These are phyloP conservation scores for Spilosoma lubricipeda DNA, from an alignment of 2,888 invertebrate genomes.

Conservation along the genomic window DNA sequence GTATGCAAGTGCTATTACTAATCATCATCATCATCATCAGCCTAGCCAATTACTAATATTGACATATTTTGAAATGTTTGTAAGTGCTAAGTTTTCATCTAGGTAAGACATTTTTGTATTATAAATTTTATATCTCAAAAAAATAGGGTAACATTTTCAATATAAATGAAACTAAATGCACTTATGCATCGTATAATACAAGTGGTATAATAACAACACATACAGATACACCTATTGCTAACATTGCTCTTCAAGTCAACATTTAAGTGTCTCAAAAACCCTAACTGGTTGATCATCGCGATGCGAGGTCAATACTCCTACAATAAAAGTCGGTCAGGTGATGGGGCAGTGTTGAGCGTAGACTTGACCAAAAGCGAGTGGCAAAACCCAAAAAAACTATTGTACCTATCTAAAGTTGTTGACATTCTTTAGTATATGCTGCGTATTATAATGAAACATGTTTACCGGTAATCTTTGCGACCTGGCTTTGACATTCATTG, in stretches of 20 bases:
- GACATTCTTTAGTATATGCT: too few species aligned
- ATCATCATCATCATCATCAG: too few species aligned
- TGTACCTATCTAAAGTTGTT: conserved; percentile 15
- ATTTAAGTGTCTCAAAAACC: conserved; percentile 53
- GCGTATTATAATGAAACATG: background rate
- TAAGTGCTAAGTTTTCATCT: too few species aligned
- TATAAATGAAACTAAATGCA: conserved; percentile 2
- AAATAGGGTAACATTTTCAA: background rate
- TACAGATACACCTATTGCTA: conserved; percentile 26
- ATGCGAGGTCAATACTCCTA: conserved; percentile 72
- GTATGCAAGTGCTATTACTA: too few species aligned
- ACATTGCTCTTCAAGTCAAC: conserved; percentile 29
- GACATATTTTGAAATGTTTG: too few species aligned
- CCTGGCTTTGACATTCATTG: too few species aligned
- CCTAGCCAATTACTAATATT: too few species aligned
- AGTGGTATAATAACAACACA: conserved; percentile 8
- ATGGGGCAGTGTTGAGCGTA: conserved; percentile 57
- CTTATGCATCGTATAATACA: background rate
- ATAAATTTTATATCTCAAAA: background rate
- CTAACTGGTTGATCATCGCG: conserved; percentile 65
- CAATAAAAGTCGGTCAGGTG: conserved; percentile 67
- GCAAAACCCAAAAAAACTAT: conserved; percentile 31
- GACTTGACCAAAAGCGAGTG: conserved; percentile 43
- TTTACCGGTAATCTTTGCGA: background rate
- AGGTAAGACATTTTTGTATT: too few species aligned